Evolutionary conservation across 1,140 invertebrate species (phyloP), one percentile per base, ranked within the genome.

Genomic region (Leptinotarsa lineolata): DNA sequence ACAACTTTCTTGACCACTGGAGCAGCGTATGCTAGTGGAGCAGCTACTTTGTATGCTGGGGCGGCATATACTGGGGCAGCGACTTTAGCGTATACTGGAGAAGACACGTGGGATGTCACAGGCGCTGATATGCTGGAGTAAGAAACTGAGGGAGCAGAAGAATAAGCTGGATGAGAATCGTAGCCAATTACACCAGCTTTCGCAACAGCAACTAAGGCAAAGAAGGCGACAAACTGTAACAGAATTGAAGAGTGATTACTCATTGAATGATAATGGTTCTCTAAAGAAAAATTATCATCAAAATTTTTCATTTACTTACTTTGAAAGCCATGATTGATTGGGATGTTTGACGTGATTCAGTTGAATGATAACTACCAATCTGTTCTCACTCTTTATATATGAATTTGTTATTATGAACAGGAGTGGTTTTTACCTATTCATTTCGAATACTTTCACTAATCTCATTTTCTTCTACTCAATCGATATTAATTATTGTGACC

Each of bases 1-100:
- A 61, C 24, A 22, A 70, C 58, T 16, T 59, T 66, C 54, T 59
- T 70, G 20, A 15, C 20, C 20, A 68, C 22, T 44, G 73, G 68
- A 60, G 69, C 63, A 24, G 71, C 45, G 15, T 59, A 20, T 21
- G n/a, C n/a, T 16, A 59, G 20, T 8, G 68, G 70, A 21, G 61
- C 64, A 58, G 71, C 71, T 66, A 72, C 71, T 66, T 72, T 72
- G 63, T 44, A 45, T 12, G 64, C 63, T 4, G 54, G 64, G n/a
- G 71, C 70, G 22, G 70, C 48, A 45, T 67, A 20, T 24, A 45
- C 70, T 21, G 61, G 64, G 18, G 60, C 30, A 66, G 61, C 70
- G 8, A 54, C 54, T 24, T 61, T 63, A 21, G 69, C 58, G n/a
- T 16, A 24, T 18, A 11, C 45, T 45, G 70, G 63, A 6, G 61